Percentiles rank a stretch among this genome's conserved stretches.
Conservation (phyloP, 2,113 vertebrate species). For the Pimephales promelas region DNA sequence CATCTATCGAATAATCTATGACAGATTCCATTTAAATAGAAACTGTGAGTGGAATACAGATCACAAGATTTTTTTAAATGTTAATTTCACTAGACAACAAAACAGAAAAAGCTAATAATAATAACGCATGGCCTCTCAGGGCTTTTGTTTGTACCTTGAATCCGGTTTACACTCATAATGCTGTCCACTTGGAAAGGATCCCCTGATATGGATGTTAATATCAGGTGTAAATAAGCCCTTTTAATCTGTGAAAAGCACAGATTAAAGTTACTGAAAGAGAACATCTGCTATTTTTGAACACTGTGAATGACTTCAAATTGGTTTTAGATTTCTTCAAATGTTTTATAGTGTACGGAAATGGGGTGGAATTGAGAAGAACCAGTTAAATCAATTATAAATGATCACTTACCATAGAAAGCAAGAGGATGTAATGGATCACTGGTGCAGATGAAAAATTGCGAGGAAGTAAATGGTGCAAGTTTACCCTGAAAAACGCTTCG, state of each 20-base stretch:
- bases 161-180: not conserved
- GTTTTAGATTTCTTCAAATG: conserved; percentile 22
- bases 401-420: conserved; percentile 56
- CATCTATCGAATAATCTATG: not conserved
- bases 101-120: not conserved
- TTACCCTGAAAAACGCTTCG: not conserved
- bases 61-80: not conserved
- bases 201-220: not conserved
- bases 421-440: conserved; percentile 53
- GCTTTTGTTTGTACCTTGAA: not conserved
- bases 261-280: not conserved
- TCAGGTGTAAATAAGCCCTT: not conserved
- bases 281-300: not conserved
- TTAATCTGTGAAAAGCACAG: not conserved
- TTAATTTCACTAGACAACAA: not conserved
- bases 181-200: not conserved
- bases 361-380: conserved; percentile 53
- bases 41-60: not conserved
- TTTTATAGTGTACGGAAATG: conserved; percentile 17
- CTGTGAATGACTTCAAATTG: not conserved
- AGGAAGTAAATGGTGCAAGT: conserved; percentile 61
- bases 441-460: conserved; percentile 60
- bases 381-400: conserved; percentile 66
- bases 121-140: not conserved
- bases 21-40: not conserved